These are phyloP conservation scores for Labia minor DNA, from an alignment of 2,888 invertebrate genomes.

Conservation along the genomic window DNA sequence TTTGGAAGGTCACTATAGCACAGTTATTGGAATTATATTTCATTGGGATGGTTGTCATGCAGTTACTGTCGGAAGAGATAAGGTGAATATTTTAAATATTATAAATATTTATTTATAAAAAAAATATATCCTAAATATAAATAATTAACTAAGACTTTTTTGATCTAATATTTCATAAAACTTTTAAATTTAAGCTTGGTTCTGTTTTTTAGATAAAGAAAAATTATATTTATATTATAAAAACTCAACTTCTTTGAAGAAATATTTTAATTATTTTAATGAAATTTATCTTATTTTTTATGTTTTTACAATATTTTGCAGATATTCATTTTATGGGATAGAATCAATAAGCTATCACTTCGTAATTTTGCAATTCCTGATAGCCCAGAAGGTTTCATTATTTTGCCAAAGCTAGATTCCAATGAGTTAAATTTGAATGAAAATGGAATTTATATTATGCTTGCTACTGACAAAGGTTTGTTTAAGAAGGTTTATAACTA, in stretches of 20 bases:
- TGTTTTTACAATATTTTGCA: background rate
- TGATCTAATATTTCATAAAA: no score
- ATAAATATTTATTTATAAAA: background rate
- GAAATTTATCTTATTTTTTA: no score
- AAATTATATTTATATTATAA: no score
- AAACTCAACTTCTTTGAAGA: no score
- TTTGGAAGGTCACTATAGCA: background rate
- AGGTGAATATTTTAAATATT: background rate
- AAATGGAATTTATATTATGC: background rate
- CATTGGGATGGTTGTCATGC: background rate
- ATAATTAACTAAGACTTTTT: background rate
- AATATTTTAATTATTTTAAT: no score
- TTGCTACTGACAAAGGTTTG: background rate
- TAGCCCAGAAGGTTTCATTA: background rate
- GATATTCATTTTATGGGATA: background rate
- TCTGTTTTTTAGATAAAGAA: no score
- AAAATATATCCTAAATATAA: background rate
- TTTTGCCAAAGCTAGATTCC: background rate
- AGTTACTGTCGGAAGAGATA: background rate
- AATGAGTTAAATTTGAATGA: background rate
- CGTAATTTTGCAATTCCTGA: background rate
- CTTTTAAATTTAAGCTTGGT: no score
- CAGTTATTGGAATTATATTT: background rate
- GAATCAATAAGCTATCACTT: background rate
- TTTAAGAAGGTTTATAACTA: no score